These are phyloP conservation scores for Philotrypesis tridentata DNA, from an alignment of 1,140 invertebrate species.

Conservation along the genomic window DNA sequence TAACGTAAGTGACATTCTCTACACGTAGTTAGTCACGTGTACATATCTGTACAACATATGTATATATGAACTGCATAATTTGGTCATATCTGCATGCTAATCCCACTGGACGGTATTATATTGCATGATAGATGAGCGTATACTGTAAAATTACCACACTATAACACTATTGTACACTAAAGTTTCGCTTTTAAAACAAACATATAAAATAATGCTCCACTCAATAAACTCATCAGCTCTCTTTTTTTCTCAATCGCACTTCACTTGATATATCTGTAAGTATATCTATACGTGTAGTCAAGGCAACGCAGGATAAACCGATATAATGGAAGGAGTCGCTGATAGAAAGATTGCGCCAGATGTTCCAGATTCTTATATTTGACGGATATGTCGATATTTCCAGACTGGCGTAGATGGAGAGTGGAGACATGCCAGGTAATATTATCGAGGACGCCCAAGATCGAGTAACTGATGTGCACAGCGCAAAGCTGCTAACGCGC, in stretches of 20 bases:
- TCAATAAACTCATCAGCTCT: neutral
- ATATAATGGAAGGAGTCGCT: conserved; percentile 18
- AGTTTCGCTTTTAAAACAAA: neutral
- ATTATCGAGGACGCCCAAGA: conserved; percentile 50
- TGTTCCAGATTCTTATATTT: conserved; percentile 63
- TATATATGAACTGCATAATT: conserved; percentile 69
- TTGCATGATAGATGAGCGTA: conserved; percentile 67
- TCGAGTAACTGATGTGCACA: neutral
- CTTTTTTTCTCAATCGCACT: neutral
- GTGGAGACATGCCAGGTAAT: conserved; percentile 60
- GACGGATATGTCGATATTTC: conserved; percentile 67
- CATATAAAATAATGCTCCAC: neutral
- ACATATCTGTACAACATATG: neutral
- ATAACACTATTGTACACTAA: neutral
- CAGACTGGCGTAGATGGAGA: conserved; percentile 42
- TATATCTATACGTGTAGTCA: neutral
- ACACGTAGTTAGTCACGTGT: conserved; percentile 61
- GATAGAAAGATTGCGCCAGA: conserved; percentile 60
- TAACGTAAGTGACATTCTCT: conserved; percentile 62
- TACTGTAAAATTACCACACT: conserved; percentile 63
- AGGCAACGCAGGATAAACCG: neutral
- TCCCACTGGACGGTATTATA: conserved; percentile 66
- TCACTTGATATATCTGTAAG: neutral
- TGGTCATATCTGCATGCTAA: conserved; percentile 71
- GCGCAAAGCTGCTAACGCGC: conserved; percentile 30